These are phyloP conservation scores for Mus pahari DNA, from an alignment of 2,113 vertebrate species.

Conservation along the genomic window DNA sequence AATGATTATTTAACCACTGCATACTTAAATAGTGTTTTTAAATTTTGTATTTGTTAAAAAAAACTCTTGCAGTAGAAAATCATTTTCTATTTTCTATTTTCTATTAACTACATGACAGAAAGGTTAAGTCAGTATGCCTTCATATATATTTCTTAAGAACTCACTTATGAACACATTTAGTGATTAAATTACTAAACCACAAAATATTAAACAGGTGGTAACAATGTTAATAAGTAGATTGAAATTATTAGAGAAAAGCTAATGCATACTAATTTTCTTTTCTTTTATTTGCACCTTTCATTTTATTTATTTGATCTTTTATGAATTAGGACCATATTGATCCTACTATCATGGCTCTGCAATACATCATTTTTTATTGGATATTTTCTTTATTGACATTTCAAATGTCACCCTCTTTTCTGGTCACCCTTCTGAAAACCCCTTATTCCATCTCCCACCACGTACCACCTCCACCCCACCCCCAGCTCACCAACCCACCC, in stretches of 20 bases:
- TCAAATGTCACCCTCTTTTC: too few species aligned
- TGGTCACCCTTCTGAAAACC: too few species aligned
- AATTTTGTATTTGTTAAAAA: neutral
- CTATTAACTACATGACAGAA: neutral
- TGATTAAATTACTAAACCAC: neutral
- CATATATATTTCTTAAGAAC: neutral
- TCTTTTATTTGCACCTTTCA: too few species aligned
- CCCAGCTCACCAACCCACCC: too few species aligned
- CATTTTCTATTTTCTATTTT: constrained; percentile 27
- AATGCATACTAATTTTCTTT: neutral
- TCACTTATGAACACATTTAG: neutral
- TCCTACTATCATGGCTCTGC: too few species aligned
- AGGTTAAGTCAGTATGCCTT: constrained; percentile 9
- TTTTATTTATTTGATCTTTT: too few species aligned
- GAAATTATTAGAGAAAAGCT: neutral
- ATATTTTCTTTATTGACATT: too few species aligned
- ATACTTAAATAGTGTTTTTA: neutral
- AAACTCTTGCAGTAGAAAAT: constrained; percentile 17
- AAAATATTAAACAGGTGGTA: neutral
- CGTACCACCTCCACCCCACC: too few species aligned
- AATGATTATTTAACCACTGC: neutral
- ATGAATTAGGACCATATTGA: too few species aligned
- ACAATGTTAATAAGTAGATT: neutral
- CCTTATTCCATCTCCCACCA: too few species aligned
- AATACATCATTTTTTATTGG: too few species aligned